These are phyloP conservation scores for Phalloptychus januarius DNA, from an alignment of 2,797 vertebrate genomes.

Conservation along the genomic window DNA sequence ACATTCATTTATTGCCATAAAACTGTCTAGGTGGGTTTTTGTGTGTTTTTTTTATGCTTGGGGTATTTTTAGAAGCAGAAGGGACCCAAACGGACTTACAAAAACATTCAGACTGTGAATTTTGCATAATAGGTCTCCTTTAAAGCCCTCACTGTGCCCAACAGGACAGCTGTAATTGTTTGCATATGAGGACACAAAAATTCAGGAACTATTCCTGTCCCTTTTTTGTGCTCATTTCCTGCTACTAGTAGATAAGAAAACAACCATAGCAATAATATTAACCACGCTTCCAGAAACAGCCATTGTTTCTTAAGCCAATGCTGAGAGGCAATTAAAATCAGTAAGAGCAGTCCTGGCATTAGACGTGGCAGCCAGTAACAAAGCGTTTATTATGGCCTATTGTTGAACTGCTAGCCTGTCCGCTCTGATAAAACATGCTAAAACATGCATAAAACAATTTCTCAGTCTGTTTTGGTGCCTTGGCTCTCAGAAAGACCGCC, in stretches of 20 bases:
- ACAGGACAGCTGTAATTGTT: slow-evolving; percentile 11
- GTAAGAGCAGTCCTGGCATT: slow-evolving; percentile 60
- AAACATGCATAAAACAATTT: slow-evolving; percentile 16
- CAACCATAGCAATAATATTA: slow-evolving; percentile 44
- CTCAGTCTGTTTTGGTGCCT: slow-evolving; percentile 42
- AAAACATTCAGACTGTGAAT: too few species aligned
- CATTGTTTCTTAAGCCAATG: slow-evolving; percentile 67
- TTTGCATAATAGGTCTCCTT: too few species aligned
- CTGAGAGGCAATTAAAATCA: slow-evolving; percentile 71
- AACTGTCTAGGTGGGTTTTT: too few species aligned
- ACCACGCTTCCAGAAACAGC: slow-evolving; percentile 47
- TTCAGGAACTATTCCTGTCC: slow-evolving; percentile 43
- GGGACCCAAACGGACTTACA: too few species aligned
- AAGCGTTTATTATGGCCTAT: slow-evolving; percentile 51
- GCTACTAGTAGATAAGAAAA: slow-evolving; percentile 68
- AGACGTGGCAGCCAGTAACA: slow-evolving; percentile 47
- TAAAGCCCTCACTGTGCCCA: slow-evolving; percentile 32
- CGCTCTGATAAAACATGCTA: slow-evolving; percentile 55
- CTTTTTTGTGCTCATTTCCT: slow-evolving; percentile 45
- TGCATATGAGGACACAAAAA: slow-evolving; percentile 17
- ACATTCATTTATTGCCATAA: too few species aligned
- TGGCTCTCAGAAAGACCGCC: slow-evolving; percentile 25
- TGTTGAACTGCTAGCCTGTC: slow-evolving; percentile 58
- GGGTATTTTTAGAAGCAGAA: too few species aligned
- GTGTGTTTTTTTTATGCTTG: too few species aligned